These are phyloP conservation scores for Sipha maydis DNA, from an alignment of 2,888 invertebrate genomes.

Conservation along the genomic window DNA sequence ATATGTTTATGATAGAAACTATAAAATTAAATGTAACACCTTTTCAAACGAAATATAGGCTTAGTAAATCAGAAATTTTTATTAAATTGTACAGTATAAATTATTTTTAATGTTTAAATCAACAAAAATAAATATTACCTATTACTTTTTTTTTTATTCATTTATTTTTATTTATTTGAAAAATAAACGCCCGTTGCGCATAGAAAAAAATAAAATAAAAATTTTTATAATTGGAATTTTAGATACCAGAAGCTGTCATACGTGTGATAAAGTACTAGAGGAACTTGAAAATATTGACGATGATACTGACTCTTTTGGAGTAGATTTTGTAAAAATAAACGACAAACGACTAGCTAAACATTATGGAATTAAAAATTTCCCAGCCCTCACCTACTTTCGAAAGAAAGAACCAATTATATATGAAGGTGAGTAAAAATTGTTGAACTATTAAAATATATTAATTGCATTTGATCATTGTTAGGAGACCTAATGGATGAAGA, in stretches of 20 bases:
- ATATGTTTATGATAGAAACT: not conserved
- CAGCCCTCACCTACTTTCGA: constrained; percentile 95
- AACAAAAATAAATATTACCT: not conserved
- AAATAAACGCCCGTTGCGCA: too few relatives aligned
- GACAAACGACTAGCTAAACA: constrained; percentile 96
- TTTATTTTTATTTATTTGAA: too few relatives aligned
- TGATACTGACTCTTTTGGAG: constrained; percentile 93
- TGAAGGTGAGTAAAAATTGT: constrained; percentile 72
- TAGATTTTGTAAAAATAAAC: constrained; percentile 95
- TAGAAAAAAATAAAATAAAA: not conserved
- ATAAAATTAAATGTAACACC: not conserved
- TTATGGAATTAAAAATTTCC: constrained; percentile 95
- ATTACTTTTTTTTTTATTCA: too few relatives aligned
- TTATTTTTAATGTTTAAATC: not conserved
- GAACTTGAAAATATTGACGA: constrained; percentile 95
- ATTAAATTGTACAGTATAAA: too few relatives aligned
- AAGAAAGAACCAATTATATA: constrained; percentile 96
- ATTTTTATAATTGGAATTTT: constrained; percentile 65
- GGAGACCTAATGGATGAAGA: constrained; percentile 96
- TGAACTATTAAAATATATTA: not conserved
- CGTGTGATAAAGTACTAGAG: constrained; percentile 89
- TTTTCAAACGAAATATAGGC: not conserved
- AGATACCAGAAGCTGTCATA: constrained; percentile 92
- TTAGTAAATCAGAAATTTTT: not conserved
- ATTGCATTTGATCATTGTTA: constrained; percentile 66